phyloP scores from a whole-genome alignment of 2,113 vertebrate genomes.

The Oenanthe oenanthe region DNA sequence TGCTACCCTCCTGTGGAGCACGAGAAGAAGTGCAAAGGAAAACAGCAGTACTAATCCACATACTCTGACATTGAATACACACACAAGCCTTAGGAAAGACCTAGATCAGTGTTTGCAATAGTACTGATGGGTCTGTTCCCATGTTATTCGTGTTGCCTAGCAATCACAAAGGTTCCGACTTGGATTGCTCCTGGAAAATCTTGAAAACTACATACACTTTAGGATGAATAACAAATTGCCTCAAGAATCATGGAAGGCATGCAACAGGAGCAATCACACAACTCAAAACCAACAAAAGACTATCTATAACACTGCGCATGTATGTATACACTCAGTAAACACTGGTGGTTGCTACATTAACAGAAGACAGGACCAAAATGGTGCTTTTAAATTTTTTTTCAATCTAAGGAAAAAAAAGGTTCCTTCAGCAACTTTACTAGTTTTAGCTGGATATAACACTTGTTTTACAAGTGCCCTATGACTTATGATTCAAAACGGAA shows the following conservation, averaged over 20 bases:
- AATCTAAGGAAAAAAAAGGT: rapidly evolving
- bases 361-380: background rate
- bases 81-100: background rate
- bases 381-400: background rate
- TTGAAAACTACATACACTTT: background rate
- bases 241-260: background rate
- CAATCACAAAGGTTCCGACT: background rate
- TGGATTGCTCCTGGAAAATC: background rate
- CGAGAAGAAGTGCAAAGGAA: background rate
- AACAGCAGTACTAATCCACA: background rate
- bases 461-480: background rate
- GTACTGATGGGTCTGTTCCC: background rate
- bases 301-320: background rate
- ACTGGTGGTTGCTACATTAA: background rate
- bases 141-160: background rate
- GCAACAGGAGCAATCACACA: background rate
- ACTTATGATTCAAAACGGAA: background rate
- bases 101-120: background rate
- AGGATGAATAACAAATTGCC: background rate
- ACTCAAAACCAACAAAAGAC: background rate
- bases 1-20: conserved; percentile 4
- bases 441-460: background rate
- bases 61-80: background rate
- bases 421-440: background rate
- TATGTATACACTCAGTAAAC: background rate